These are phyloP conservation scores for Drosophila testacea DNA, from an alignment of 2,888 invertebrate genomes.

Conservation along the genomic window DNA sequence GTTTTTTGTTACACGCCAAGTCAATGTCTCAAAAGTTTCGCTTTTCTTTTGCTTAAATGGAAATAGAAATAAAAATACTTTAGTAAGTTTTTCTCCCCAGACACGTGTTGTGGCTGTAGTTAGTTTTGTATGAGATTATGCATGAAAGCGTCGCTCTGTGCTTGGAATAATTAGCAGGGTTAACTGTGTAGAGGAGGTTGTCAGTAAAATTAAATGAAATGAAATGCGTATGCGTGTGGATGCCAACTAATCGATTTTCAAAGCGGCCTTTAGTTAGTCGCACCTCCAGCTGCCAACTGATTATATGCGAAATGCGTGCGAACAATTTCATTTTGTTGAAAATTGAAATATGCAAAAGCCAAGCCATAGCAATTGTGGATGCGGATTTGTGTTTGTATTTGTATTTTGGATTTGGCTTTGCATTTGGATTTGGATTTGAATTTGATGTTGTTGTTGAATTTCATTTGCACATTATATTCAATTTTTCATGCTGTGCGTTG, in stretches of 20 bases:
- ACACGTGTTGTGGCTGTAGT: constrained; percentile 47
- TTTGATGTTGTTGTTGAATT: constrained; percentile 58
- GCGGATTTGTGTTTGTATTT: constrained; percentile 48
- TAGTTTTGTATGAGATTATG: constrained; percentile 66
- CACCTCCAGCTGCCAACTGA: constrained; percentile 38
- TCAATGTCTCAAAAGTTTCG: constrained; percentile 65
- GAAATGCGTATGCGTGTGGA: constrained; percentile 16
- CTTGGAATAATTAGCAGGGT: constrained; percentile 65
- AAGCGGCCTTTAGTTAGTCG: constrained; percentile 61
- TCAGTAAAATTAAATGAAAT: constrained; percentile 40
- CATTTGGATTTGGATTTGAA: constrained; percentile 9
- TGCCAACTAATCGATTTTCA: constrained; percentile 74
- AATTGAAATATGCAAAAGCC: constrained; percentile 56
- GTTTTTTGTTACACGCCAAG: constrained; percentile 57
- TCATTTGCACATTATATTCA: constrained; percentile 76
- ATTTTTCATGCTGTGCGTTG: constrained; percentile 66
- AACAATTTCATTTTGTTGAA: constrained; percentile 72
- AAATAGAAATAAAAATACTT: constrained; percentile 39
- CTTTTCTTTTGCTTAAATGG: constrained; percentile 63
- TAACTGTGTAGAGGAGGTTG: constrained; percentile 27
- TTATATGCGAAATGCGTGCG: constrained; percentile 72
- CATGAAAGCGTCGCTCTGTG: constrained; percentile 76
- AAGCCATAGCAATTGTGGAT: constrained; percentile 58
- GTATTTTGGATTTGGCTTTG: constrained; percentile 39
- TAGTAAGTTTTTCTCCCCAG: constrained; percentile 43